phyloP scores from a whole-genome alignment of 1,140 invertebrate genomes.

The Aphidius ervi region DNA sequence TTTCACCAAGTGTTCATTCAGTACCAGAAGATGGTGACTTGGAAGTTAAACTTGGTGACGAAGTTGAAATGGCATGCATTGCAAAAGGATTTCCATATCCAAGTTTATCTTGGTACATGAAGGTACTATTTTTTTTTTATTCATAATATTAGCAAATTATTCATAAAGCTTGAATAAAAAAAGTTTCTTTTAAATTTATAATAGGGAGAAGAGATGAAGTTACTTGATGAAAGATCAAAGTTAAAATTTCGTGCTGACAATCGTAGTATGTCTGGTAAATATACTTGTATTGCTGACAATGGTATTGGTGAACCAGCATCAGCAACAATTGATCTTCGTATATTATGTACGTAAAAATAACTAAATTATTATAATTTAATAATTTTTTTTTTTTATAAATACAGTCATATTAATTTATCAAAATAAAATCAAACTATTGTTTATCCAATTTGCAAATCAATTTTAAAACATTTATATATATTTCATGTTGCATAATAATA shows the following conservation, averaged over 20 bases:
- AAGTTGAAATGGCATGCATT: slow-evolving; percentile 66
- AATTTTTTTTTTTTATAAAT: slow-evolving; percentile 12
- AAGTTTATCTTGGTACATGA: slow-evolving; percentile 64
- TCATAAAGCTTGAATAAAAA: slow-evolving; percentile 10
- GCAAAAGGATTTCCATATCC: slow-evolving; percentile 65
- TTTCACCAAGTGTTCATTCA: slow-evolving; percentile 62
- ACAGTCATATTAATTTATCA: background rate
- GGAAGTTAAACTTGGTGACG: slow-evolving; percentile 67
- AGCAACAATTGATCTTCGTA: slow-evolving; percentile 58
- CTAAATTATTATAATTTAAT: background rate
- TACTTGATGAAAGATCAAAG: slow-evolving; percentile 60
- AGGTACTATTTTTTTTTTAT: slow-evolving; percentile 49
- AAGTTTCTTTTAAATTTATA: slow-evolving; percentile 21
- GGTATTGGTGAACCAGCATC: slow-evolving; percentile 67
- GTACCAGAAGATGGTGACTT: slow-evolving; percentile 65
- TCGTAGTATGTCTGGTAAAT: slow-evolving; percentile 62
- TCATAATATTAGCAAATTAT: background rate
- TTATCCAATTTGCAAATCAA: too few relatives aligned
- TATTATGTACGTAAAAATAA: slow-evolving; percentile 54
- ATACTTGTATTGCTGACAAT: slow-evolving; percentile 70
- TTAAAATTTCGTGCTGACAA: slow-evolving; percentile 66
- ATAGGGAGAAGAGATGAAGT: slow-evolving; percentile 60
- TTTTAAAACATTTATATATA: too few relatives aligned
- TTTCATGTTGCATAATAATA: too few relatives aligned
- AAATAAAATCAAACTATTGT: too few relatives aligned